These are phyloP conservation scores for Zaprionus camerounensis DNA, from an alignment of 1,140 invertebrate species.

Conservation along the genomic window DNA sequence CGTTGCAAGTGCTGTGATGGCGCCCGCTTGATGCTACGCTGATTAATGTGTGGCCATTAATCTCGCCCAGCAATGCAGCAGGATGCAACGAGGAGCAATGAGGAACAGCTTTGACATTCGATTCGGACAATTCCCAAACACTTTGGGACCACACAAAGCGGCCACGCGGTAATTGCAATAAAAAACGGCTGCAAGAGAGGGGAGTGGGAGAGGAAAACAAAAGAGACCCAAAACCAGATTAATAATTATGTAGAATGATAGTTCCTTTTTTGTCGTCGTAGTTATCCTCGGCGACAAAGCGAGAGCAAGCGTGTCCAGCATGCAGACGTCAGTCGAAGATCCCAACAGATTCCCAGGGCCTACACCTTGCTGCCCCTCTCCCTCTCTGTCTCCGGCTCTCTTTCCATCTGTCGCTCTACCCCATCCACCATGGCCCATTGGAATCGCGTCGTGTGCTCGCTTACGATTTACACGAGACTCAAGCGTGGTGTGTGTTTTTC, in stretches of 20 bases:
- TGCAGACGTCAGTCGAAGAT: neutral
- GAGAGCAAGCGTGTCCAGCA: neutral
- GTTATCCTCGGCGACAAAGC: constrained; percentile 17
- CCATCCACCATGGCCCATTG: neutral
- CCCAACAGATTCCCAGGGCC: neutral
- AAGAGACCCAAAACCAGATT: constrained; percentile 48
- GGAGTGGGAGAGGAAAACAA: constrained; percentile 12
- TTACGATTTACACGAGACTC: constrained; percentile 38
- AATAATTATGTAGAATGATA: constrained; percentile 81
- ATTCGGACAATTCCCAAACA: constrained; percentile 6
- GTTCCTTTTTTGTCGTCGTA: constrained; percentile 64
- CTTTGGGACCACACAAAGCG: constrained; percentile 44
- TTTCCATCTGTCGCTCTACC: neutral
- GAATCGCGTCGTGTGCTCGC: constrained; percentile 25
- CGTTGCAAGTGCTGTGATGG: constrained; percentile 66
- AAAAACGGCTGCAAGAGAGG: neutral
- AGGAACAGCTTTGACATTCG: constrained; percentile 17
- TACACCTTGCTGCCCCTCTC: neutral
- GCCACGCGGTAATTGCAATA: constrained; percentile 46
- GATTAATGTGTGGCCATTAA: constrained; percentile 76
- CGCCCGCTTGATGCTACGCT: constrained; percentile 45
- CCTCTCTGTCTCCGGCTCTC: neutral
- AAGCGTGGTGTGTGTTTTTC: constrained; percentile 38
- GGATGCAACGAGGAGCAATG: constrained; percentile 2
- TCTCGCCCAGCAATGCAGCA: constrained; percentile 53